A percentile compares a stretch with the other conserved stretches of the same genome.
These are phyloP conservation scores for Hirundo rustica DNA, from an alignment of 2,797 vertebrate genomes.

Conservation along the genomic window DNA sequence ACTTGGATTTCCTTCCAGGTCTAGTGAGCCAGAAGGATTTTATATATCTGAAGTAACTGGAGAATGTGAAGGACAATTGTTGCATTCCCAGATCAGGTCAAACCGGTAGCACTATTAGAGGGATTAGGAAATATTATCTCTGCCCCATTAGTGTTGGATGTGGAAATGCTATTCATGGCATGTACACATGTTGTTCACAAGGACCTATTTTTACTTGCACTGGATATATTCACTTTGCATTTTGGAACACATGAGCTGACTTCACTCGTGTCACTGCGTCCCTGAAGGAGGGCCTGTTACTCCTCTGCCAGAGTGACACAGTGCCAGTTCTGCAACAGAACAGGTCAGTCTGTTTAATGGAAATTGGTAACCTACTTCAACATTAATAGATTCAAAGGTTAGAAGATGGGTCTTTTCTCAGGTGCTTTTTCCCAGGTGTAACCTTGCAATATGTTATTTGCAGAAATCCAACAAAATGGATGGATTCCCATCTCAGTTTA, in stretches of 20 bases:
- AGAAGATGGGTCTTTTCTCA: not conserved
- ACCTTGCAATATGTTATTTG: not conserved
- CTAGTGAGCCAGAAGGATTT: not conserved
- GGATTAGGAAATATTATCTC: not conserved
- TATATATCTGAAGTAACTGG: not conserved
- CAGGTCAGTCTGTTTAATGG: not conserved
- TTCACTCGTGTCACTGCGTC: accelerated
- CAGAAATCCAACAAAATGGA: not conserved
- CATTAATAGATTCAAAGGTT: not conserved
- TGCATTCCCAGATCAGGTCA: not conserved
- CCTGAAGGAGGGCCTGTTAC: not conserved
- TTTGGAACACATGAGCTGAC: not conserved
- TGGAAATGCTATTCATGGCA: not conserved
- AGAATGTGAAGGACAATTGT: not conserved
- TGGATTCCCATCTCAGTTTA: not conserved
- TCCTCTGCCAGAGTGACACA: not conserved
- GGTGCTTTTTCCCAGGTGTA: not conserved
- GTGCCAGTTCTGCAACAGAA: not conserved
- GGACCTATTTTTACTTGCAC: not conserved
- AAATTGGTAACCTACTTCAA: not conserved
- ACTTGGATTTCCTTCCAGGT: not conserved
- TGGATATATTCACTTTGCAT: not conserved
- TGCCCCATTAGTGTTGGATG: not conserved
- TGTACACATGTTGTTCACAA: not conserved
- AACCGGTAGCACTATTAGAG: not conserved